A percentile compares a stretch with the other conserved stretches of the same genome.
Conservation (phyloP, 2,797 vertebrate genomes). For the Carapus acus region DNA sequence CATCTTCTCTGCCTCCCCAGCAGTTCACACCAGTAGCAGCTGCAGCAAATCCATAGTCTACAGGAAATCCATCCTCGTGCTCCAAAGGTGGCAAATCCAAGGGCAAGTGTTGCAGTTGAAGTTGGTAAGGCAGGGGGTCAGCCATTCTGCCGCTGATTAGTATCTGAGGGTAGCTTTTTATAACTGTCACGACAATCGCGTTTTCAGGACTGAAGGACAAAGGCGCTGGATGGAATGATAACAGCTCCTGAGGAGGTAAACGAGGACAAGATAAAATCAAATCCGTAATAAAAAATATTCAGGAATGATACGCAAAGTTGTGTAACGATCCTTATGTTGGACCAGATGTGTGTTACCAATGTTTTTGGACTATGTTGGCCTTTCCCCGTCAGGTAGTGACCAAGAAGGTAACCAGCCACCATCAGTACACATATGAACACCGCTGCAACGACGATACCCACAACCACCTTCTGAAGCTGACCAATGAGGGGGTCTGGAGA, state of each 20-base stretch:
- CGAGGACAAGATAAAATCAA: too few relatives aligned
- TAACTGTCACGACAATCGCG: not conserved
- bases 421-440: conserved; percentile 43
- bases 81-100: not conserved
- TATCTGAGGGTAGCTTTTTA: not conserved
- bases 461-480: conserved; percentile 39
- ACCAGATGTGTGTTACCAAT: conserved; percentile 50
- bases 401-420: conserved; percentile 48
- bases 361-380: conserved; percentile 45
- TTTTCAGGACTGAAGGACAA: conserved; percentile 21
- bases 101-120: accelerated
- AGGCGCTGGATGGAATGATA: not conserved
- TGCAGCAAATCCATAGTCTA: conserved; percentile 39
- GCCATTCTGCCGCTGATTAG: accelerated
- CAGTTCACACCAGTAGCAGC: accelerated
- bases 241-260: conserved; percentile 26
- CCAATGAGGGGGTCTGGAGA: conserved; percentile 52
- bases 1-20: not conserved
- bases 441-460: conserved; percentile 51
- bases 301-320: too few relatives aligned
- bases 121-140: not conserved
- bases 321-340: conserved; percentile 2
- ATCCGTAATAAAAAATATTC: not conserved
- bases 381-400: conserved; percentile 51
- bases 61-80: not conserved